Percentiles rank a stretch among this genome's conserved stretches.
phyloP scores from a whole-genome alignment of 2,113 vertebrate species.

The Gymnocephalus cernua region DNA sequence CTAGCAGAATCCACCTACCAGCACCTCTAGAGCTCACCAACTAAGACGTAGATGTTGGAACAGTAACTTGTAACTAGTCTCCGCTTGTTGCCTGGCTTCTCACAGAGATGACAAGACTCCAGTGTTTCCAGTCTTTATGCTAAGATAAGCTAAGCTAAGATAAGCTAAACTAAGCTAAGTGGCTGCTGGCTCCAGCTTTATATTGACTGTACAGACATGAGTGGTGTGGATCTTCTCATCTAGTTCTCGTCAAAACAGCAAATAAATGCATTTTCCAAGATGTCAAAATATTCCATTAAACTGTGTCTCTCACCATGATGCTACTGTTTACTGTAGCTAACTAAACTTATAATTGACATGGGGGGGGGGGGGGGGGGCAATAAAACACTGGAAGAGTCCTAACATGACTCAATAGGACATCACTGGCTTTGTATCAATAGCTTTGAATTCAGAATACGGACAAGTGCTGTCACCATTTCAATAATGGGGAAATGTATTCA shows the following conservation, averaged over 20 bases:
- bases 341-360: not conserved
- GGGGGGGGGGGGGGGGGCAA: not conserved
- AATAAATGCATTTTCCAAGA: not conserved
- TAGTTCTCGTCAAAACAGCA: not conserved
- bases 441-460: slow-evolving; percentile 28
- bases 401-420: not conserved
- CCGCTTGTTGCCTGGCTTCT: not conserved
- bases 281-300: not conserved
- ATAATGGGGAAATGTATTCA: slow-evolving; percentile 20
- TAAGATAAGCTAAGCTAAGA: too few species aligned
- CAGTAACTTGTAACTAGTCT: not conserved
- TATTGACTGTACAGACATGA: not conserved
- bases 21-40: too few species aligned
- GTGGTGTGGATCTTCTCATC: not conserved
- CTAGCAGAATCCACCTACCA: too few species aligned
- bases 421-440: not conserved
- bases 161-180: too few species aligned
- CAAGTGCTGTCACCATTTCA: not conserved
- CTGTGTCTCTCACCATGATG: not conserved
- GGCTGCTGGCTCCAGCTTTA: not conserved
- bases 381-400: slow-evolving; percentile 30
- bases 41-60: not conserved
- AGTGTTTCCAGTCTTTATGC: too few species aligned
- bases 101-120: not conserved
- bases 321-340: not conserved